Evolutionary conservation across 2,113 vertebrate species (phyloP), one percentile per base, ranked within the genome.

Genomic region (Cephalopholis sonnerati): DNA sequence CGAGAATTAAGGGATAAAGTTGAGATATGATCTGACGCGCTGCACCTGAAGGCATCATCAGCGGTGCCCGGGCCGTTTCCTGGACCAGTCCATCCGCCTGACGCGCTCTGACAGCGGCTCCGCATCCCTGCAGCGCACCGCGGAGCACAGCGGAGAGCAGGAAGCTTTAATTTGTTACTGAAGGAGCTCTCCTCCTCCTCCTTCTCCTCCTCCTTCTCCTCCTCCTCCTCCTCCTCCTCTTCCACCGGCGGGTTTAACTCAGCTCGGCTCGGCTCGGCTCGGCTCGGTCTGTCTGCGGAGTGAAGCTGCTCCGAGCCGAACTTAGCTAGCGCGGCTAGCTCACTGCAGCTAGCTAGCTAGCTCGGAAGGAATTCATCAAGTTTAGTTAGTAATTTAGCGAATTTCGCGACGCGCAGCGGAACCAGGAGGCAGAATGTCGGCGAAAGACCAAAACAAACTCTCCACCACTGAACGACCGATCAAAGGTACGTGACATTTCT

Each of bases 391-490:
- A 85, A 89, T 87, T 68, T 54, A 39, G 24, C 64, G 16, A 70
- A 41, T 85, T 74, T 18, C 54, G 18, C 32, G 74, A 71, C 59
- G 41, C 66, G 61, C 51, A 79, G 76, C 75, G 54, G 70, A 16
- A 15, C 75, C 58, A 10, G 77, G 73, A 82, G 59, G 46, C 84
- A 97, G 85, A 87, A 97, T 97, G 97, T 97, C 96, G 82, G 91
- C 74, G 65, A 96, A 94, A 91, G 94, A 92, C 39, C 96, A 89
- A 69, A 87, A 51, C 89, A 96, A 94, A 73, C 84, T 95, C 65
- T 96, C 97, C 90, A 97, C 97, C 83, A 93, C 88, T 12, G 97
- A 98, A 1, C 95, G 97, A 88, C 94, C 95, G 62, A 81, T 98
- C 59, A 97, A 97, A 97, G 96, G 97, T 98, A 92, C 25, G 85